Evolutionary conservation across 2,113 vertebrate species (phyloP), one percentile per base, ranked within the genome.

Genomic region (Gnathonemus longibarbis): DNA sequence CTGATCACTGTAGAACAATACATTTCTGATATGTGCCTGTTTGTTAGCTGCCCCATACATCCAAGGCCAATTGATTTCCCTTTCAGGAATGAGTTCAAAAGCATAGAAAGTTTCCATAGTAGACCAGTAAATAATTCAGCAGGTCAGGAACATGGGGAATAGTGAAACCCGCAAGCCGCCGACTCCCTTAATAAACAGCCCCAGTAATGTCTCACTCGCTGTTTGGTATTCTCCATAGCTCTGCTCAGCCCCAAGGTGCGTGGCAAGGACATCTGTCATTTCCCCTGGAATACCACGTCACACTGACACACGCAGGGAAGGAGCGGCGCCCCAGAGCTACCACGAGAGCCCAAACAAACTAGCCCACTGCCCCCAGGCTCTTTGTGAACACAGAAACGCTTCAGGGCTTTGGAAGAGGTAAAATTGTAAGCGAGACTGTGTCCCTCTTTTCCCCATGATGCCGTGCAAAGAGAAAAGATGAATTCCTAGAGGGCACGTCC

Each of bases 101-200:
- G 84, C 84, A 90, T 86, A 89, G 91, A 48, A 27, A 27, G 85
- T 49, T 88, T 90, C 89, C 89, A 83, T 90, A 85, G 88, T 87
- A 83, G 88, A 58, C 83, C 35, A 52, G 88, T 91, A 88, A 91
- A 91, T 91, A 91, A 91, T 91, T 90, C 70, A 93, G 74, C 87
- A 58, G 52, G 46, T 84, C n/a, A 52, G 53, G 83, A 53, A 66
- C 70, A 83, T 46, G 31, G 91, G 91, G 91, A 91, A 90, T 85
- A 84, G 24, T 39, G 58, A 90, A 89, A 52, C 88, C 49, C 24
- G 86, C 39, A 31, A 58, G 66, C 49, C 88, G 80, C 89, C 15
- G 31, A 53, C 58, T 66, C 52, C 77, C 84, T 77, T 70, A 49
- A 83, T 87, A 88, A 58, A 62, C 45, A 88, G 83, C 56, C 15